Conservation (phyloP, 2,797 vertebrate genomes). For the Macroramphosus scolopax region DNA sequence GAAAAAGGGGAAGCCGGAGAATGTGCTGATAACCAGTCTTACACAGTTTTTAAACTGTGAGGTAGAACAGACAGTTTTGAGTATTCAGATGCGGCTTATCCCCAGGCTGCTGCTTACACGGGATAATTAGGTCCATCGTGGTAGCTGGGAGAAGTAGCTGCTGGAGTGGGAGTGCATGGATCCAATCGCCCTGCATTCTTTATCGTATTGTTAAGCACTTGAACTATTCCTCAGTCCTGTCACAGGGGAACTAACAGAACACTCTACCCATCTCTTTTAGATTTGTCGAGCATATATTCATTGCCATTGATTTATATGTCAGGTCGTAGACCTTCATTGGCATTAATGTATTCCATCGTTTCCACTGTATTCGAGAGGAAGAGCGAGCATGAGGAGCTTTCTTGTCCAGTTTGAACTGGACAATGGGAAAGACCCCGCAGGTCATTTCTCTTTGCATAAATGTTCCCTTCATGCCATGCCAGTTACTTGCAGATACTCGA, state of each 20-base stretch:
- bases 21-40: conserved; percentile 44
- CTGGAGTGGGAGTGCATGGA: conserved; percentile 60
- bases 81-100: conserved; percentile 53
- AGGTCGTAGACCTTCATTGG: conserved; percentile 65
- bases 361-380: conserved; percentile 45
- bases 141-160: conserved; percentile 55
- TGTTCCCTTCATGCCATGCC: conserved; percentile 63
- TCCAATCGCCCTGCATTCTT: conserved; percentile 61
- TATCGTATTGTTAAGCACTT: conserved; percentile 54
- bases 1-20: conserved; percentile 30
- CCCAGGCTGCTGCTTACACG: conserved; percentile 54
- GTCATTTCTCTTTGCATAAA: conserved; percentile 67
- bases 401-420: conserved; percentile 67
- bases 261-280: conserved; percentile 47
- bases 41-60: conserved; percentile 46
- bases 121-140: conserved; percentile 69
- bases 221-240: conserved; percentile 40
- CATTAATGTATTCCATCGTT: conserved; percentile 71
- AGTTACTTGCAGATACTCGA: conserved; percentile 52
- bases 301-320: conserved; percentile 70
- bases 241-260: conserved; percentile 58
- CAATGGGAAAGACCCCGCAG: conserved; percentile 57
- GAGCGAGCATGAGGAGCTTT: conserved; percentile 48
- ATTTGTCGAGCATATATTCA: conserved; percentile 62
- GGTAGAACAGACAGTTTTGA: conserved; percentile 52